Conservation (phyloP, 2,888 invertebrate genomes). For the Rhamphomyia laevipes region DNA sequence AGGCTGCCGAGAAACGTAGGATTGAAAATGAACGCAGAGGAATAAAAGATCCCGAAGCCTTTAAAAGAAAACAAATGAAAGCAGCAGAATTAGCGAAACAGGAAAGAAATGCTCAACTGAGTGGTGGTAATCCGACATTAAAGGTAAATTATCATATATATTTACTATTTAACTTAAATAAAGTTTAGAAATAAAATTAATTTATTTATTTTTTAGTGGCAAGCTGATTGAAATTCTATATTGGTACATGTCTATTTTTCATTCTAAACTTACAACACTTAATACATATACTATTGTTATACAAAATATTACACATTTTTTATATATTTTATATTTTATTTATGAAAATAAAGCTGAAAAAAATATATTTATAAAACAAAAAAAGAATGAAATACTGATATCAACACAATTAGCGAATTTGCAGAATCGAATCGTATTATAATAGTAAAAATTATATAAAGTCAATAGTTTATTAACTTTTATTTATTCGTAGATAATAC, state of each 20-base stretch:
- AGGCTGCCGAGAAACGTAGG: conserved; percentile 55
- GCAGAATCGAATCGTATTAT: no score
- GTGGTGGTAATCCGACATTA: conserved; percentile 21
- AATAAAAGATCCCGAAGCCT: conserved; percentile 49
- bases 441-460: no score
- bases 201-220: conserved; percentile 24
- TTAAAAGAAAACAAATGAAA: conserved; percentile 47
- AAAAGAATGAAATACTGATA: no score
- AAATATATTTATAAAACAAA: no score
- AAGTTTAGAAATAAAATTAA: no score
- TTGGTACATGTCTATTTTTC: no score
- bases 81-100: conserved; percentile 45
- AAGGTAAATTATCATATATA: conserved; percentile 14
- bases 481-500: no score
- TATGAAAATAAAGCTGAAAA: not conserved
- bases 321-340: not conserved
- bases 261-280: not conserved
- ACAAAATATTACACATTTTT: not conserved
- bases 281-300: not conserved
- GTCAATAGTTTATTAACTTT: no score
- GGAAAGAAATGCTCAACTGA: conserved; percentile 34
- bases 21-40: conserved; percentile 49
- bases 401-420: no score
- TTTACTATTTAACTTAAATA: no score
- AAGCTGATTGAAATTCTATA: conserved; percentile 20